Evolutionary conservation across 1,140 invertebrate genomes (phyloP), one percentile per base, ranked within the genome.

Genomic region (Bombus difficillimus): DNA sequence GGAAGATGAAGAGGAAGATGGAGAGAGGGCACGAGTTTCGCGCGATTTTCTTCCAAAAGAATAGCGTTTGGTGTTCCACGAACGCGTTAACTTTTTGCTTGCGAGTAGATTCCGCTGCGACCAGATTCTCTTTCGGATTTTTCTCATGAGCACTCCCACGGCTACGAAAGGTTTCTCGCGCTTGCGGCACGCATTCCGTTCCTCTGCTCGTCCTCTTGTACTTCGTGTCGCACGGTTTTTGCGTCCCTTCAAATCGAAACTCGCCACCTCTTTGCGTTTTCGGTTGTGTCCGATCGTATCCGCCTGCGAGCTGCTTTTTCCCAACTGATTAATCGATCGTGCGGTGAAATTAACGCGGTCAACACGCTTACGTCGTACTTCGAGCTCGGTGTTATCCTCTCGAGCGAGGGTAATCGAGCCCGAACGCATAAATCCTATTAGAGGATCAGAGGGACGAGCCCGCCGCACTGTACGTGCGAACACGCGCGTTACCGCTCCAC

Each of bases 391-490:
- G 41, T 90, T 93, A 92, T 93, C 92, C 92, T 93, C 10, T 22
- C 10, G 92, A 95, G 91, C 91, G 92, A 92, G 93, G 92, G 93
- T 95, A 95, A 95, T 95, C 92, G 94, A 95, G 94, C 94, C 92
- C 91, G 91, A 91, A 91, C 92, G 93, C 92, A 95, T 95, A 95
- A 95, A 95, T 95, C 94, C 94, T 94, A 95, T 95, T 95, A 95
- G 92, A 93, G 93, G 95, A 94, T 95, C 95, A 94, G 91, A 92
- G 93, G 93, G 93, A 91, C 83, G 91, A 77, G 62, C 77, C 32
- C 68, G 83, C 32, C 74, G 64, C 57, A 22, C 13, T 66, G 73
- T 86, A 85, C 78, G 82, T 71, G 87, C 77, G 79, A 78, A 83
- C 83, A 83, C 85, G 80, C 84, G 75, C 62, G 74, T 84, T 72